These are phyloP conservation scores for Ceratina australensis DNA, from an alignment of 1,140 invertebrate genomes.

Conservation along the genomic window DNA sequence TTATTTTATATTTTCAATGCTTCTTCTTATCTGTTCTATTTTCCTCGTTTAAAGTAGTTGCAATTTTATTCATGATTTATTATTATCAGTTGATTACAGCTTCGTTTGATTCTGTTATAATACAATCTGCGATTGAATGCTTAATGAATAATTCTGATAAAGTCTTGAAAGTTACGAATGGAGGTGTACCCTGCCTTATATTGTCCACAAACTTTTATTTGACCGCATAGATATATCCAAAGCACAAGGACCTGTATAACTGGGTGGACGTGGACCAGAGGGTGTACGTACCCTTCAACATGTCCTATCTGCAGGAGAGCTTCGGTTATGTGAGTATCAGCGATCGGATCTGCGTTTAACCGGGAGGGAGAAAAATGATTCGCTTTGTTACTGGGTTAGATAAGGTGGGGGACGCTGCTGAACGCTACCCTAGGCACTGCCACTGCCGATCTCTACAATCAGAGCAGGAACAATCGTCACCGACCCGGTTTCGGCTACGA, in stretches of 20 bases:
- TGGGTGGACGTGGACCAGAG: constrained; percentile 74
- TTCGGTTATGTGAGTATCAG: constrained; percentile 74
- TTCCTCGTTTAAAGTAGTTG: no score
- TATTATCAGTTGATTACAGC: no score
- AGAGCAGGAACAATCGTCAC: constrained; percentile 56
- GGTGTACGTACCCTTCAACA: constrained; percentile 73
- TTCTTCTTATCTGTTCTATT: no score
- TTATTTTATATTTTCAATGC: not conserved
- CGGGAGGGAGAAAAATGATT: constrained; percentile 35
- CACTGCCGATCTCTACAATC: constrained; percentile 62
- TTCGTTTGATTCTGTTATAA: no score
- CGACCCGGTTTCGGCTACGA: constrained; percentile 42
- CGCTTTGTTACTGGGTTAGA: constrained; percentile 66
- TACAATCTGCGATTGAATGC: no score
- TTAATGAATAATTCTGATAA: no score
- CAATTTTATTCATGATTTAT: no score
- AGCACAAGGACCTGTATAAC: constrained; percentile 76
- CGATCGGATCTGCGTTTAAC: not conserved
- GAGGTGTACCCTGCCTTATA: no score
- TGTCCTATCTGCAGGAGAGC: constrained; percentile 72
- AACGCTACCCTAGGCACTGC: constrained; percentile 65
- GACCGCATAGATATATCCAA: constrained; percentile 71
- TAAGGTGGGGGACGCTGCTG: constrained; percentile 74
- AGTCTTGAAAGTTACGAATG: no score
- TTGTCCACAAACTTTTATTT: not conserved